Base-by-base conservation (phyloP, 2,888 invertebrate genomes). In the Proisotoma minuta region DNA sequence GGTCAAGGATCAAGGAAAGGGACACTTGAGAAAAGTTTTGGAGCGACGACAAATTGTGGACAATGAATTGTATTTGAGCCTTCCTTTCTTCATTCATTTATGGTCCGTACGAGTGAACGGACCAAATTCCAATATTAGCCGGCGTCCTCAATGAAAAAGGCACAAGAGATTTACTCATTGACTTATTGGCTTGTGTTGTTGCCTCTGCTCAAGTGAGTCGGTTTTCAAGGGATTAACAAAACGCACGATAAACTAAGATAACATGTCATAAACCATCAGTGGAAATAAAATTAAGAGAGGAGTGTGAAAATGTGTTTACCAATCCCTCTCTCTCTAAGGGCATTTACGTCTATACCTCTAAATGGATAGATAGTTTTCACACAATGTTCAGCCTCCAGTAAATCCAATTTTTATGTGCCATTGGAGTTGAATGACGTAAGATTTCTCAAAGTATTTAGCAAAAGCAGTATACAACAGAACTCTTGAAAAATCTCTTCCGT, bases 231-330 rank as follows among this genome's bases (percentile, higher is more conserved):
- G 52, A 28, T 28, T 28, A 28, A 52, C 52, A 52, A 52, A 26
- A 52, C 18, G 27, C 24, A n/a, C 50, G 50, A 50, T 50, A 50
- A 50, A 50, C 52, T 52, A 29, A 28, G 52, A 52, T 52, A 52
- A 52, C 52, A 28, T 52, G 52, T 52, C 52, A 47, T 57, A 43
- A 57, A 57, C 12, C 48, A 12, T 23, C 48, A 18, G 20, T 24
- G 15, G 10, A 47, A 57, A 57, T 18, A 27, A 57, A 27, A 48
- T 56, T 60, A 53, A 54, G 60, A 57, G 57, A 57, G 51, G 50
- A 57, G 49, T 62, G 62, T 59, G 62, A 62, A 59, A 59, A n/a
- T n/a, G n/a, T n/a, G n/a, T n/a, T n/a, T n/a, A n/a, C n/a, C n/a
- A n/a, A n/a, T n/a, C n/a, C n/a, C n/a, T n/a, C n/a, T n/a, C n/a